phyloP scores from a whole-genome alignment of 2,797 vertebrate species.

The Halcyon smyrnensis region DNA sequence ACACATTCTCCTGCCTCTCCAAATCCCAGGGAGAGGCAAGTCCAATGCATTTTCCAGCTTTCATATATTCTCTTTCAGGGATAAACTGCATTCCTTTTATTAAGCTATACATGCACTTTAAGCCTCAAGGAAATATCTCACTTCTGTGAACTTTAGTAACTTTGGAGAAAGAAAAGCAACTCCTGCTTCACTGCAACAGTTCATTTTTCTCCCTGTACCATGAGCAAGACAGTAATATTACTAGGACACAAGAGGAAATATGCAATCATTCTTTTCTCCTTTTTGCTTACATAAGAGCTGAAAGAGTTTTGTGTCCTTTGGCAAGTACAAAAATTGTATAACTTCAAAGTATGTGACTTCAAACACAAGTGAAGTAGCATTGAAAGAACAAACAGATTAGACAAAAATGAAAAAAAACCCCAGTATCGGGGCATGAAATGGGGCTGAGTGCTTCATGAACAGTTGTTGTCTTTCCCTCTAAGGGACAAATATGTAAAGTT shows the following conservation, averaged over 20 bases:
- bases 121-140: neutral
- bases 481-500: neutral
- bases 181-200: neutral
- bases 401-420: constrained; percentile 54
- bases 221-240: neutral
- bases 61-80: neutral
- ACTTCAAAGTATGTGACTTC: constrained; percentile 76
- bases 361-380: constrained; percentile 60
- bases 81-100: neutral
- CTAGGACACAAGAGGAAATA: constrained; percentile 40
- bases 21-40: neutral
- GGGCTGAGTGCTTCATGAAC: neutral
- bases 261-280: constrained; percentile 57
- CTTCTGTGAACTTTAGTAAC: neutral
- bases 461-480: neutral
- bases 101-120: neutral
- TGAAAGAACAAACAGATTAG: constrained; percentile 63
- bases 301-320: constrained; percentile 58
- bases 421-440: constrained; percentile 22
- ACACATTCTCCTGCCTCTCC: accelerated
- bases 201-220: neutral
- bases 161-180: neutral
- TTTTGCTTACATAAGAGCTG: constrained; percentile 63
- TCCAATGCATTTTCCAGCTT: neutral
- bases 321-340: constrained; percentile 68